Percentiles rank a stretch among this genome's conserved stretches.
phyloP scores from a whole-genome alignment of 1,140 invertebrate species.

The Microplitis demolitor region DNA sequence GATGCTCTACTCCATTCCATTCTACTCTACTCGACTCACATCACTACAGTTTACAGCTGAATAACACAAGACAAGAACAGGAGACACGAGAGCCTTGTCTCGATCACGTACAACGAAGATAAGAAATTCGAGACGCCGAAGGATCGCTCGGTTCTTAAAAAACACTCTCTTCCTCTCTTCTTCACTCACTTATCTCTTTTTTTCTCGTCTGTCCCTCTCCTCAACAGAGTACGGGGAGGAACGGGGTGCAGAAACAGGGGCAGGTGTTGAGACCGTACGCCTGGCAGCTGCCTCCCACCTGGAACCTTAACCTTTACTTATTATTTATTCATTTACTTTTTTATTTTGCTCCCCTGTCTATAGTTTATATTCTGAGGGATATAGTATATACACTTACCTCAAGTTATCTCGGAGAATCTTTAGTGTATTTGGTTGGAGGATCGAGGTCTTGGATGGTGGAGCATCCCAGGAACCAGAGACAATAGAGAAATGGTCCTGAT shows the following conservation, averaged over 20 bases:
- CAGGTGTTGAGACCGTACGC: conserved; percentile 48
- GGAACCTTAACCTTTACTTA: conserved; percentile 34
- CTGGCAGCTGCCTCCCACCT: conserved; percentile 56
- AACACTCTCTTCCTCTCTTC: no score
- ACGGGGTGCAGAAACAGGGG: conserved; percentile 38
- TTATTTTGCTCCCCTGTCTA: conserved; percentile 30
- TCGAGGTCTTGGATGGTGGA: no score
- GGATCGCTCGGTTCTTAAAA: background rate
- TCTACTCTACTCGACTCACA: no score
- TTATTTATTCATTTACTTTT: conserved; percentile 24
- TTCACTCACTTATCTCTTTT: no score
- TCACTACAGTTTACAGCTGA: no score
- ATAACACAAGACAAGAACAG: no score
- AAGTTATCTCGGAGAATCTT: no score
- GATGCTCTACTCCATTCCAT: background rate
- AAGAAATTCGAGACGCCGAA: conserved; percentile 13
- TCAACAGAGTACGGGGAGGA: conserved; percentile 13
- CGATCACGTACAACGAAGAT: conserved; percentile 17
- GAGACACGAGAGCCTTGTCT: no score
- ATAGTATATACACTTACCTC: background rate
- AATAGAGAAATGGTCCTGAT: background rate
- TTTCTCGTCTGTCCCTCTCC: conserved; percentile 4
- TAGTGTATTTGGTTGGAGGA: no score
- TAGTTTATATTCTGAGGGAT: background rate
- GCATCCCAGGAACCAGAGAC: no score